A percentile compares a stretch with the other conserved stretches of the same genome.
phyloP scores from a whole-genome alignment of 2,797 vertebrate genomes.

The Phrynocephalus forsythii region DNA sequence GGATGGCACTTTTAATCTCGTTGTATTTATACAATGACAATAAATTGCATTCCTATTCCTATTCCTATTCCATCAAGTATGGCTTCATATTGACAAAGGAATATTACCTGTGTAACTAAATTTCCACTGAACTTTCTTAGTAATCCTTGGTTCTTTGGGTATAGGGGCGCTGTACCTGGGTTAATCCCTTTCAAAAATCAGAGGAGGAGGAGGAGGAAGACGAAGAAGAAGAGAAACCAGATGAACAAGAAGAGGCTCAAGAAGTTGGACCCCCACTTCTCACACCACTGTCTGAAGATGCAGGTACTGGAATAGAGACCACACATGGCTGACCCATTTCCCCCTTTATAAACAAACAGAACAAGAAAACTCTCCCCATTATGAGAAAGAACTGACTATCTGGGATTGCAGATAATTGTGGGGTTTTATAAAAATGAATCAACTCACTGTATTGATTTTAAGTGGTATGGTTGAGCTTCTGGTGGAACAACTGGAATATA shows the following conservation, averaged over 20 bases:
- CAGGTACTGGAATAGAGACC: conserved; percentile 77
- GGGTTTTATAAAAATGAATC: neutral
- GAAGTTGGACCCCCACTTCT: conserved; percentile 91
- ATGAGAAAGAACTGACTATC: neutral
- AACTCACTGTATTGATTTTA: neutral
- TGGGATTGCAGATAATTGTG: neutral
- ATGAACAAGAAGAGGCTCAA: conserved; percentile 82
- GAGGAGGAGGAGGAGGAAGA: conserved; percentile 83
- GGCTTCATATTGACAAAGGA: neutral
- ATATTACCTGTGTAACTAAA: neutral
- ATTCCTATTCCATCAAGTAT: neutral
- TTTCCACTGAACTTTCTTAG: conserved; percentile 10
- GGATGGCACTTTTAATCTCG: too few relatives aligned
- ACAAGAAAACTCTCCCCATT: neutral
- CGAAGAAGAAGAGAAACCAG: conserved; percentile 85
- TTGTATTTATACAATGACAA: too few relatives aligned
- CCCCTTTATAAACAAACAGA: conserved; percentile 1
- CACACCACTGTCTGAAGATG: conserved; percentile 90
- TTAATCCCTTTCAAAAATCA: conserved; percentile 83
- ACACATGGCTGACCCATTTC: neutral
- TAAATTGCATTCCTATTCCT: too few relatives aligned
- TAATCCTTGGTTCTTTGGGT: conserved; percentile 41
- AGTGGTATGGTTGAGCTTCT: neutral
- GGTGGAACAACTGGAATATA: neutral
- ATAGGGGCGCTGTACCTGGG: conserved; percentile 92